Percentiles rank a stretch among this genome's conserved stretches.
phyloP scores from a whole-genome alignment of 2,888 invertebrate species.

The Chymomyza caudatula region DNA sequence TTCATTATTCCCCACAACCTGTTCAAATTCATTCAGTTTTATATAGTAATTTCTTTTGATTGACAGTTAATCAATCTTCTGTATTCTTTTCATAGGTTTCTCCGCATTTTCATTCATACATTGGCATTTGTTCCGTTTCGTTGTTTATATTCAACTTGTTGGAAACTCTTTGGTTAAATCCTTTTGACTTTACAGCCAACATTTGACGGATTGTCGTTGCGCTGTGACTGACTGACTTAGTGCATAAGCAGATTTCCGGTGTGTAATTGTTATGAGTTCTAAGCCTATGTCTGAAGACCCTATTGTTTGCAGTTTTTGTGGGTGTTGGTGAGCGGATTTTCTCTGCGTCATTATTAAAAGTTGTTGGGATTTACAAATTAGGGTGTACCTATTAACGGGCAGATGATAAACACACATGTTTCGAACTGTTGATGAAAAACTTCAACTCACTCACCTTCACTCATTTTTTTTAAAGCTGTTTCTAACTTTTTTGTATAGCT shows the following conservation, averaged over 20 bases:
- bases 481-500: no score
- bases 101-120: slow-evolving; percentile 38
- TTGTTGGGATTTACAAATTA: not conserved
- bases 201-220: slow-evolving; percentile 59
- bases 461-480: no score
- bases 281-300: slow-evolving; percentile 26
- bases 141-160: slow-evolving; percentile 30
- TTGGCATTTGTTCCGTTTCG: slow-evolving; percentile 34
- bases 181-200: slow-evolving; percentile 59
- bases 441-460: no score
- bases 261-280: slow-evolving; percentile 37
- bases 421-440: no score
- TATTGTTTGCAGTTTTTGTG: slow-evolving; percentile 47
- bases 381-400: no score
- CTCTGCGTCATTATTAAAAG: not conserved
- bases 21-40: slow-evolving; percentile 55
- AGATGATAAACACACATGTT: no score
- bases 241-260: slow-evolving; percentile 66
- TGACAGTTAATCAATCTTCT: slow-evolving; percentile 71
- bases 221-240: slow-evolving; percentile 39
- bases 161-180: slow-evolving; percentile 56
- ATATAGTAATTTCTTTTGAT: slow-evolving; percentile 37
- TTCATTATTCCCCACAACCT: slow-evolving; percentile 38
- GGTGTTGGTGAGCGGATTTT: slow-evolving; percentile 40
- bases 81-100: slow-evolving; percentile 58